Conservation (phyloP, 2,888 invertebrate species). For the Plebejus anna region DNA sequence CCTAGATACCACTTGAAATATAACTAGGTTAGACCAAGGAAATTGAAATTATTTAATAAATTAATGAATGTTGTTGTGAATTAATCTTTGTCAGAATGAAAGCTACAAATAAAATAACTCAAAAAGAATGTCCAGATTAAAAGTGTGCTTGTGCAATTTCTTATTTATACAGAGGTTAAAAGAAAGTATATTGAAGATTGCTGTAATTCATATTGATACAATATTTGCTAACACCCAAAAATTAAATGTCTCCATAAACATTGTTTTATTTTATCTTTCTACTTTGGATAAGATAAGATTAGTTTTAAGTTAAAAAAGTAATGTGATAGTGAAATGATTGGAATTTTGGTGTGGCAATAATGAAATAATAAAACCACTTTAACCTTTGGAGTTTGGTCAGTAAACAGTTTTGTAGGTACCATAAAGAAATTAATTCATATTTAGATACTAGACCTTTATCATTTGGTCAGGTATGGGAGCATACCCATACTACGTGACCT, state of each 20-base stretch:
- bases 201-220: not conserved
- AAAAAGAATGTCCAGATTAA: too few species aligned
- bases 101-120: too few species aligned
- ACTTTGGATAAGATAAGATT: conserved; percentile 27
- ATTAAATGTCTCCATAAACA: not conserved
- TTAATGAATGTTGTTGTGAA: too few species aligned
- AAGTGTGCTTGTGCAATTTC: too few species aligned
- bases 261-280: conserved; percentile 27
- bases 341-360: not conserved
- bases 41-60: too few species aligned
- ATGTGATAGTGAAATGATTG: not conserved
- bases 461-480: not conserved
- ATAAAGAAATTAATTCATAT: not conserved
- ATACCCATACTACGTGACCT: too few species aligned
- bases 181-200: not conserved
- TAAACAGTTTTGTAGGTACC: not conserved
- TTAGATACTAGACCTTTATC: not conserved
- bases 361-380: not conserved
- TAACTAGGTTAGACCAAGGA: too few species aligned
- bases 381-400: too few species aligned
- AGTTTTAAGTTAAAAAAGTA: conserved; percentile 11
- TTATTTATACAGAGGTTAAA: too few species aligned
- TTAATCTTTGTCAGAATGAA: too few species aligned
- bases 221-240: not conserved
- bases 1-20: not conserved